Evolutionary conservation across 1,140 invertebrate species (phyloP).

Genomic region (Neodiprion lecontei): DNA sequence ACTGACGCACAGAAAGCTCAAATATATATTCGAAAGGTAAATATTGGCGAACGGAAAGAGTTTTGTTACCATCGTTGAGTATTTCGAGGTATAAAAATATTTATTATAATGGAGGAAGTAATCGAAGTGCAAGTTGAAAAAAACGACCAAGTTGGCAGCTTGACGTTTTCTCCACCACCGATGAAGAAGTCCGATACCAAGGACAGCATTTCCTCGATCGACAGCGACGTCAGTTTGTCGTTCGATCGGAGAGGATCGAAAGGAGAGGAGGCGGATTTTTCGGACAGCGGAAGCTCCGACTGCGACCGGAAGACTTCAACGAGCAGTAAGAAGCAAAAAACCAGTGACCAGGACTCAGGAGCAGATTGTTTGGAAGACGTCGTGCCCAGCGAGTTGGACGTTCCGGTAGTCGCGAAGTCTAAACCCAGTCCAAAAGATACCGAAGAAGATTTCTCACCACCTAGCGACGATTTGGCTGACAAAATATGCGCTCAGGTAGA

Average conservation of each 20-base stretch:
- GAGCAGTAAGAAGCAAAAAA: slow-evolving; percentile 39
- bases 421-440: slow-evolving; percentile 12
- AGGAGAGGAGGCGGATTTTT: slow-evolving; percentile 68
- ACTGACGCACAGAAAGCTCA: too few relatives aligned
- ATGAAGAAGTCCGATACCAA: slow-evolving; percentile 67
- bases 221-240: slow-evolving; percentile 68
- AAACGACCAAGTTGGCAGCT: slow-evolving; percentile 48
- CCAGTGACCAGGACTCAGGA: slow-evolving; percentile 39
- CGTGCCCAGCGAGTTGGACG: slow-evolving; percentile 13
- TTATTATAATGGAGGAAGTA: slow-evolving; percentile 43
- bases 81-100: not conserved
- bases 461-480: slow-evolving; percentile 76
- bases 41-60: too few relatives aligned
- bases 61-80: not conserved
- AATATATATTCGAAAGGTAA: too few relatives aligned
- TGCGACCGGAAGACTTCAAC: slow-evolving; percentile 62
- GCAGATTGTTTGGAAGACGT: slow-evolving; percentile 39
- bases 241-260: slow-evolving; percentile 61
- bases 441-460: slow-evolving; percentile 53
- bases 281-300: slow-evolving; percentile 71
- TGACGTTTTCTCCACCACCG: slow-evolving; percentile 53
- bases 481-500: slow-evolving; percentile 86
- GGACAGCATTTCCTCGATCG: slow-evolving; percentile 70
- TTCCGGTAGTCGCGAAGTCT: slow-evolving; percentile 2
- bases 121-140: slow-evolving; percentile 46